phyloP scores from a whole-genome alignment of 2,113 vertebrate genomes.

The Acanthochromis polyacanthus region DNA sequence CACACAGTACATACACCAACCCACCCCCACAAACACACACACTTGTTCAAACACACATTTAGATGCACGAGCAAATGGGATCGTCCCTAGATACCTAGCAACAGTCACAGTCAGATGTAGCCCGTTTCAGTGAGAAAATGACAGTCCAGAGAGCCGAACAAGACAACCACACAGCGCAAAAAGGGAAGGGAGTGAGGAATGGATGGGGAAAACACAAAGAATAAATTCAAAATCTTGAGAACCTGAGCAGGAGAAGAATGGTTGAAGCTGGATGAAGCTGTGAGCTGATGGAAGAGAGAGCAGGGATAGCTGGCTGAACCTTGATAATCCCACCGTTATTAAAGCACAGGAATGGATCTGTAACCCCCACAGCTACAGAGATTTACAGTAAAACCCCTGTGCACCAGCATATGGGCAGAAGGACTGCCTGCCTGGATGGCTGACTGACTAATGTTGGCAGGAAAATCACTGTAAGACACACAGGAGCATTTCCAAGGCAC shows the following conservation, averaged over 20 bases:
- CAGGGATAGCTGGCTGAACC: slow-evolving; percentile 55
- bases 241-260: slow-evolving; percentile 9
- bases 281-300: slow-evolving; percentile 37
- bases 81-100: slow-evolving; percentile 36
- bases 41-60: neutral
- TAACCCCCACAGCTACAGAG: slow-evolving; percentile 56
- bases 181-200: slow-evolving; percentile 8
- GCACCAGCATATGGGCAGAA: slow-evolving; percentile 50
- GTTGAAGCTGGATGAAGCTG: slow-evolving; percentile 34
- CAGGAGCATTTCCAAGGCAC: slow-evolving; percentile 6
- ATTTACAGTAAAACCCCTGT: slow-evolving; percentile 72
- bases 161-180: slow-evolving; percentile 1
- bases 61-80: neutral
- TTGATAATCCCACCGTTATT: slow-evolving; percentile 74
- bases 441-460: neutral
- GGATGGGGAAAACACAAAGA: neutral
- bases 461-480: neutral
- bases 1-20: slow-evolving; percentile 40
- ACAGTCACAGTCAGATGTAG: slow-evolving; percentile 46
- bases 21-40: slow-evolving; percentile 23
- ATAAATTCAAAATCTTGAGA: neutral
- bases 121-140: slow-evolving; percentile 33
- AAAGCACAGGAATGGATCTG: slow-evolving; percentile 61
- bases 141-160: slow-evolving; percentile 14
- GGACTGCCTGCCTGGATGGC: slow-evolving; percentile 20